A percentile compares a stretch with the other conserved stretches of the same genome.
Evolutionary conservation across 2,113 vertebrate species (phyloP).

Genomic region (Mugil cephalus): DNA sequence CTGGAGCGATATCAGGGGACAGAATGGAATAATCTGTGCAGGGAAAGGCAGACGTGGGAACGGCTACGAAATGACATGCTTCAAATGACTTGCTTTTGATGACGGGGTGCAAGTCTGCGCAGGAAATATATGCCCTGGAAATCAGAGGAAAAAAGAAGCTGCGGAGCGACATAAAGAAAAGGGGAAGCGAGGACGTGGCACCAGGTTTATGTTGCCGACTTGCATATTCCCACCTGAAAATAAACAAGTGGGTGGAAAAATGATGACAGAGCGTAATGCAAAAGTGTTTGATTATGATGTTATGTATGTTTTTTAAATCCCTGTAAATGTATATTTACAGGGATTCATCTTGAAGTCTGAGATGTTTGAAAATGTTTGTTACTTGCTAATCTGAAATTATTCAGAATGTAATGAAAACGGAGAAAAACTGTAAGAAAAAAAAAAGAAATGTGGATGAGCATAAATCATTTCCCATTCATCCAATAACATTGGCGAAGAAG

Average conservation of each 20-base stretch:
- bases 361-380: too few relatives aligned
- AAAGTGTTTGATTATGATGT: not conserved
- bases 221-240: slow-evolving; percentile 18
- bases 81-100: slow-evolving; percentile 30
- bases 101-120: slow-evolving; percentile 32
- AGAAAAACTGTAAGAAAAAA: too few relatives aligned
- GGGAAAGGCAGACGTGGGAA: slow-evolving; percentile 25
- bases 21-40: slow-evolving; percentile 39
- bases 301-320: too few relatives aligned
- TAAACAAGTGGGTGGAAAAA: not conserved
- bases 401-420: too few relatives aligned
- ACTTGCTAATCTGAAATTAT: too few relatives aligned
- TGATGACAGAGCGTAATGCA: too few relatives aligned
- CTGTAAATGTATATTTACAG: too few relatives aligned
- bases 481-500: too few relatives aligned
- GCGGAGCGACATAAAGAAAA: slow-evolving; percentile 2
- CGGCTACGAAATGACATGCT: slow-evolving; percentile 8
- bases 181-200: slow-evolving; percentile 1
- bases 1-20: slow-evolving; percentile 6
- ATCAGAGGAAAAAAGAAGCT: slow-evolving; percentile 23
- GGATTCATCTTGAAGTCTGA: too few relatives aligned
- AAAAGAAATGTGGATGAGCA: too few relatives aligned
- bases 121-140: slow-evolving; percentile 5
- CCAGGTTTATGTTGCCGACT: slow-evolving; percentile 1
- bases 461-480: too few relatives aligned